Base-by-base conservation (phyloP, 2,797 vertebrate genomes). In the Enteromius thamalakanensis region DNA sequence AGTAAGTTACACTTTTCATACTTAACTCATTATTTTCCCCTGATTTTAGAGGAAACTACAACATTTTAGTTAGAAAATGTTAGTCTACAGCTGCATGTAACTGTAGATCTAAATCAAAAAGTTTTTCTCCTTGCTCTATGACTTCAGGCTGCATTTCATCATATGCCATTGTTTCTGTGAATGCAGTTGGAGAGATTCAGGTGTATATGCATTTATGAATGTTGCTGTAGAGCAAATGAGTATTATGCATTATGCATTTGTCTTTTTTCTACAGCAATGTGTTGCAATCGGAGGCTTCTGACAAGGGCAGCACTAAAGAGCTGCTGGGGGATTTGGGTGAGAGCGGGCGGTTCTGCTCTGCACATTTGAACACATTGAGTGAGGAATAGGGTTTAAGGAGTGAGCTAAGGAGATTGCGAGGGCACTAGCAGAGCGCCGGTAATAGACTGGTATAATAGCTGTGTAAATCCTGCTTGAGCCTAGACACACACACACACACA, bases 381-480 rank as follows among this genome's bases (percentile, higher is more conserved):
- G 80, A 83, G 71, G 45, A 42, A 58, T 10, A 37, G 79, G 76
- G 86, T 76, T 86, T 81, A 83, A 71, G 72, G 74, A 84, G 58
- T 84, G 78, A 82, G 83, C 84, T 82, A 82, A 82, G 82, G 82
- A 86, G 87, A 89, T 87, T 87, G 86, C 34, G 64, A 81, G 84
- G 86, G 85, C 84, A 71, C 72, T 77, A 76, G 85, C 49, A 76
- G 81, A 86, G 76, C 47, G 32, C 79, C 62, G 32, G 81, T 87
- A 87, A 87, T 81, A 83, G 81, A 82, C 84, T 76, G 84, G 84
- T 83, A 84, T 88, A 89, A 87, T 88, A 86, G 78, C 83, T 76
- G 80, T 79, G 76, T 84, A 87, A 86, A 89, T 89, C 87, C 86
- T 34, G 62, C 45, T 81, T 81, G 82, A 87, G 84, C 84, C 81